Evolutionary conservation across 2,888 invertebrate species (phyloP).

Genomic region (Myathropa florea): DNA sequence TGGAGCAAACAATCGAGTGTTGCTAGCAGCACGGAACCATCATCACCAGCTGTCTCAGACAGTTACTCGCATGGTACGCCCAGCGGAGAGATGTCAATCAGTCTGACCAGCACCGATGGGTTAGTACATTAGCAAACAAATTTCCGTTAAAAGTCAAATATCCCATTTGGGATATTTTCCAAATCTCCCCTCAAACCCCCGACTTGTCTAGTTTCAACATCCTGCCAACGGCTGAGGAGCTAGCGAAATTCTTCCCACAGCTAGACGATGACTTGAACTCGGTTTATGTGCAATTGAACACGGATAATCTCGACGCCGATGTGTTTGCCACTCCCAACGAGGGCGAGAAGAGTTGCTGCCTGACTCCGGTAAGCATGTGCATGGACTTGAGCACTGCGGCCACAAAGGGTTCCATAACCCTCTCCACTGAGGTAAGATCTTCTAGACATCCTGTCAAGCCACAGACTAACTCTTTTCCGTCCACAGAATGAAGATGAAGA

Average conservation of each 20-base stretch:
- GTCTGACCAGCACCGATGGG: conserved; percentile 85
- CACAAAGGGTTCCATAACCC: conserved; percentile 84
- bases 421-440: conserved; percentile 76
- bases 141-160: conserved; percentile 52
- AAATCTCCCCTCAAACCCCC: conserved; percentile 26
- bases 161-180: conserved; percentile 54
- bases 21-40: conserved; percentile 86
- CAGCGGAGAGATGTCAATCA: conserved; percentile 84
- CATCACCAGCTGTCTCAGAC: conserved; percentile 88
- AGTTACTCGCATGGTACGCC: conserved; percentile 82
- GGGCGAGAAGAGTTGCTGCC: conserved; percentile 75
- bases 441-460: background rate
- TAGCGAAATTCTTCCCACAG: conserved; percentile 83
- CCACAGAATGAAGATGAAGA: conserved; percentile 81
- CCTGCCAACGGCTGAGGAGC: conserved; percentile 78
- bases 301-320: conserved; percentile 74
- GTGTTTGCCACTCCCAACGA: conserved; percentile 73
- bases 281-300: conserved; percentile 81
- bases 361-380: conserved; percentile 86
- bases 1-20: conserved; percentile 93
- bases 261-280: conserved; percentile 82
- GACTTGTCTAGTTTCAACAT: conserved; percentile 74
- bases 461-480: conserved; percentile 74
- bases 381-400: conserved; percentile 87
- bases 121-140: conserved; percentile 74